These are phyloP conservation scores for Chalcis sispes DNA, from an alignment of 2,888 invertebrate species.

Conservation along the genomic window DNA sequence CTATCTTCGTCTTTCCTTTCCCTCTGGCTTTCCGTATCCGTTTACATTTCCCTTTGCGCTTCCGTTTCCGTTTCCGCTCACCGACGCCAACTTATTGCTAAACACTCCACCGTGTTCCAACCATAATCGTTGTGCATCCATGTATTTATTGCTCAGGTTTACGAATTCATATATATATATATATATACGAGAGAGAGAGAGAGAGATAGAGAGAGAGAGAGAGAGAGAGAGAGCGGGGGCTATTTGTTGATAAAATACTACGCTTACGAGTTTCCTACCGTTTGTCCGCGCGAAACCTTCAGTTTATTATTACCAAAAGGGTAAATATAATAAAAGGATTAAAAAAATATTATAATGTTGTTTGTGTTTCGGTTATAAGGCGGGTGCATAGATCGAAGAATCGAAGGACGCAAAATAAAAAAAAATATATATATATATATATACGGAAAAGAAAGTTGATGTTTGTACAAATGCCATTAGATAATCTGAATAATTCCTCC, in stretches of 20 bases:
- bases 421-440: too few species aligned
- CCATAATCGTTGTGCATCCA: neutral
- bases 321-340: constrained; percentile 36
- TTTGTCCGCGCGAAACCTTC: neutral
- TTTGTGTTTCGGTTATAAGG: constrained; percentile 26
- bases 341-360: neutral
- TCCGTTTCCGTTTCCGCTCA: constrained; percentile 36
- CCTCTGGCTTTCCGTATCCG: constrained; percentile 17
- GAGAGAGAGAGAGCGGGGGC: too few species aligned
- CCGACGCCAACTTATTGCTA: constrained; percentile 44
- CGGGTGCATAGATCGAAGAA: neutral
- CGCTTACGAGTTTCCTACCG: too few species aligned
- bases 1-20: neutral
- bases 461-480: neutral
- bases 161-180: too few species aligned
- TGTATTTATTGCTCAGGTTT: neutral
- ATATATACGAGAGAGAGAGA: neutral
- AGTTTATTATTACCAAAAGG: neutral
- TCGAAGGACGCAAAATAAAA: neutral
- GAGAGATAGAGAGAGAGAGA: too few species aligned
- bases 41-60: constrained; percentile 45
- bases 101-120: constrained; percentile 14
- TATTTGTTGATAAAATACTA: too few species aligned
- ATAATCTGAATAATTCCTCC: constrained; percentile 17
- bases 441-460: too few species aligned